Base-by-base conservation (phyloP, 2,888 invertebrate genomes). In the Gymnocheta viridis region DNA sequence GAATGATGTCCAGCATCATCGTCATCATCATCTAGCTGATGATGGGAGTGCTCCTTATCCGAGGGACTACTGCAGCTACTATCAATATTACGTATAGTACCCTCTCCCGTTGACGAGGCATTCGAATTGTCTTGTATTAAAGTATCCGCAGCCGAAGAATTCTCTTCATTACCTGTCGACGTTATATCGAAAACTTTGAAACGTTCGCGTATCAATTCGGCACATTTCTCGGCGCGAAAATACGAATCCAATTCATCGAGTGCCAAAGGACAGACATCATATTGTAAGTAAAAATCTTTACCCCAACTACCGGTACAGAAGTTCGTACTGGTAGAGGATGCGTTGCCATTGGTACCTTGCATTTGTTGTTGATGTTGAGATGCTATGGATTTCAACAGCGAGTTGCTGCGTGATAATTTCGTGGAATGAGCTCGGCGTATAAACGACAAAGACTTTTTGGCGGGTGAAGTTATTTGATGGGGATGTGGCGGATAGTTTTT, bases 1-100 rank as follows among this genome's bases (percentile, higher is more conserved):
- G 96, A 96, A 93, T 95, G 96, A 88, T 95, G 93, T 85, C 94
- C 95, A 87, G 95, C 95, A 88, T 95, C 95, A 87, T 95, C 95
- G 49, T 92, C 91, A 56, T 93, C 73, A 93, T 86, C 82, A 41
- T 74, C 72, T 47, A 78, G 5, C 7, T 44, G 51, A 35, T 64
- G 69, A 69, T 69, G 69, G 12, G 51, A 7, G 9, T 58, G 80
- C 10, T 76, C 69, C 82, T 70, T 73, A 54, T 85, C 85, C 82
- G 86, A 80, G 44, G 86, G 62, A 47, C 87, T 69, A 80, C 83
- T 32, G 44, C 82, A 69, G 66, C 82, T 85, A 29, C 78, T 85
- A 66, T 85, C 82, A 44, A 85, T 83, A 73, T 80, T 74, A 47
- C 85, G 67, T 49, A 85, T 70, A 32, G 80, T 85, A 41, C 83